Evolutionary conservation across 1,140 invertebrate genomes (phyloP), one percentile per base, ranked within the genome.

Genomic region (Magallana gigas): DNA sequence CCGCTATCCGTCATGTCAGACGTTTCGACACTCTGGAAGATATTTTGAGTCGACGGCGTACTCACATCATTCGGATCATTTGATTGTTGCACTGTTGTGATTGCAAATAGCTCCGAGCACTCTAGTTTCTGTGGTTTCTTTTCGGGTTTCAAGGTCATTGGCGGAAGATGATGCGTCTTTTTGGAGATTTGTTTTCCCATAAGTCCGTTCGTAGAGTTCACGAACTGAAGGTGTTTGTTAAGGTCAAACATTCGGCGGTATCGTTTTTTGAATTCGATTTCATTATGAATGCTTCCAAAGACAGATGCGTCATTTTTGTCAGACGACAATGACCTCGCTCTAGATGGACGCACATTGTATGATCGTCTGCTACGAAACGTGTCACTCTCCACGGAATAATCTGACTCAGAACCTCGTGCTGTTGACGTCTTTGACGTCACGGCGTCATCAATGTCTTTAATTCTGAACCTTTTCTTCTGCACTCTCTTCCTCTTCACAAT

Each of bases 171-270:
- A 23, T 87, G 81, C 9, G 64, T 89, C 84, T 86, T 58, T 29
- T 86, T 85, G 3, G 56, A 16, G 36, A 89, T 87, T 57, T 87
- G 85, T 64, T 89, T 82, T 23, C 88, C 88, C 12, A 81, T 87
- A 2, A 89, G 23, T 82, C 84, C 83, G 76, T 84, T 88, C 68
- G 76, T 80, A 76, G 85, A 87, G 62, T 89, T 89, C 57, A 89
- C 88, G 87, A 89, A 89, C 84, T 89, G 88, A 57, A 89, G 83
- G 58, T 89, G 88, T 6, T 89, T 89, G 60, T 89, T 84, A n/a
- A 89, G 64, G 60, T 89, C 88, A 76, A 80, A 89, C 56, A 89
- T 83, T 59, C 88, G 59, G 23, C 86, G 86, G 60, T 89, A 89
- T 29, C 88, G 58, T 83, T 89, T 89, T 56, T 85, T 86, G 29